Evolutionary conservation across 2,113 vertebrate genomes (phyloP), one percentile per base, ranked within the genome.

Genomic region (Alosa alosa): DNA sequence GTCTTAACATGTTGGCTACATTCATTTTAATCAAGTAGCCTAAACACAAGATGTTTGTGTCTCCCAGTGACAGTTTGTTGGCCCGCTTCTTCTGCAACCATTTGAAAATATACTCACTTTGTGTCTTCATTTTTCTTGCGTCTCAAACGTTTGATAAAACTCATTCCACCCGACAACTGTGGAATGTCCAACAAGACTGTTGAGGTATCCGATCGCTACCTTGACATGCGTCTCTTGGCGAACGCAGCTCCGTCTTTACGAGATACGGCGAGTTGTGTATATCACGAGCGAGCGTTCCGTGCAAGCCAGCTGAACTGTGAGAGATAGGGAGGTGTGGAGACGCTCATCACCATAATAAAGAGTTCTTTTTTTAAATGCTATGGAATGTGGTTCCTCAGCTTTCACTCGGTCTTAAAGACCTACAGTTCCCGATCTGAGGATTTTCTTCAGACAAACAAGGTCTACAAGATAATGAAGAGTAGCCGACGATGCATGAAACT

Each of bases 61-160:
- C 55, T 60, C 18, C 3, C 18, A 20, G 3, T 20, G 55, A 20
- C 55, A 22, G 20, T 60, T 22, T 5, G 4, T 60, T 57, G 17
- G 17, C 17, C 2, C 4, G 17, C 2, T 17, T 20, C 18, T 20
- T 60, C 1, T 6, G 22, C 5, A 4, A 60, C 13, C 17, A 55
- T 13, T 55, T 55, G 52, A 39, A 47, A 25, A 13, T 9, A 72
- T 45, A 94, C 95, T 95, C 88, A 95, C 95, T 89, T 90, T 86
- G 90, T 90, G 55, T 39, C 47, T 86, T 93, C 93, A 91, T 92
- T 85, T 90, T 86, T 93, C 93, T 92, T 94, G 49, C 93, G 90
- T 89, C 87, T 94, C 92, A 88, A 93, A 82, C 81, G 90, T 52
- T 31, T 88, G 0, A 94, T 90, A 86, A 95, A 95, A 94, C 93